phyloP scores from a whole-genome alignment of 2,113 vertebrate species.

The Danio rerio region GRCz12tu NC_133183.1:32089501-32090000 shows the following conservation, averaged over 20 bases:
- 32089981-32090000: no score
- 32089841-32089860: no score
- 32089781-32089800: background rate
- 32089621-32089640: conserved; percentile 55
- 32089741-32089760: background rate
- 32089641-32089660: conserved; percentile 48
- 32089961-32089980: no score
- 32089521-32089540: conserved; percentile 51
- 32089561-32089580: conserved; percentile 28
- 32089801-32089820: no score
- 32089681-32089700: conserved; percentile 25
- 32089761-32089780: background rate
- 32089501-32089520: conserved; percentile 50
- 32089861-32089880: no score
- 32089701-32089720: background rate
- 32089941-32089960: no score
- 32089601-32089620: conserved; percentile 56
- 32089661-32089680: conserved; percentile 30
- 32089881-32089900: no score
- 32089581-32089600: conserved; percentile 53
- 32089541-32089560: conserved; percentile 10
- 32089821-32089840: no score
- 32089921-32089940: no score
- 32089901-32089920: no score
- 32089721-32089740: conserved; percentile 4